Evolutionary conservation across 2,888 invertebrate genomes (phyloP).

Genomic region (Agapostemon virescens): DNA sequence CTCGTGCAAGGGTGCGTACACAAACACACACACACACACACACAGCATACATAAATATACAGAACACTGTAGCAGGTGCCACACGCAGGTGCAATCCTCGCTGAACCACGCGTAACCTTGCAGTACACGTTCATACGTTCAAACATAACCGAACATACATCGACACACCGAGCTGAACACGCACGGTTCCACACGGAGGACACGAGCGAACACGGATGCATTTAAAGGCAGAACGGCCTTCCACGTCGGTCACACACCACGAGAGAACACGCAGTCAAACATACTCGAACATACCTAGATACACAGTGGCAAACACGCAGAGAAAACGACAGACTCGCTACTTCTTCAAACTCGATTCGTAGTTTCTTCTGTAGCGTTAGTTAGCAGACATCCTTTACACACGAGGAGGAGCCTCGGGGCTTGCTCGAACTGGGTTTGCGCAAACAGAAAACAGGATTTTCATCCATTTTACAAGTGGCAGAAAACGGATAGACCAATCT

Average conservation of each 20-base stretch:
- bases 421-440: constrained; percentile 27
- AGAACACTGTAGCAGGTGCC: not conserved
- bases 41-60: constrained; percentile 1
- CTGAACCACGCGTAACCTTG: not conserved
- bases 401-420: constrained; percentile 25
- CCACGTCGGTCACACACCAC: not conserved
- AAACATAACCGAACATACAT: not conserved
- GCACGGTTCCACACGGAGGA: not conserved
- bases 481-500: too few relatives aligned
- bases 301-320: constrained; percentile 1
- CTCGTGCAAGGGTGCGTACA: constrained; percentile 43
- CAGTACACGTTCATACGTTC: not conserved
- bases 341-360: constrained; percentile 39
- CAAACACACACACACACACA: constrained; percentile 35
- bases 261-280: not conserved
- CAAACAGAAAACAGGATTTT: too few relatives aligned
- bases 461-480: too few relatives aligned
- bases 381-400: constrained; percentile 51
- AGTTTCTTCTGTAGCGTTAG: constrained; percentile 57
- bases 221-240: not conserved
- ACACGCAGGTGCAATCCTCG: not conserved
- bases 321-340: constrained; percentile 9
- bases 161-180: not conserved
- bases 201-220: not conserved
- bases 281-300: not conserved